Percentiles rank a stretch among this genome's conserved stretches.
These are phyloP conservation scores for Dendrocincla fuliginosa DNA, from an alignment of 2,797 vertebrate genomes.

Conservation along the genomic window DNA sequence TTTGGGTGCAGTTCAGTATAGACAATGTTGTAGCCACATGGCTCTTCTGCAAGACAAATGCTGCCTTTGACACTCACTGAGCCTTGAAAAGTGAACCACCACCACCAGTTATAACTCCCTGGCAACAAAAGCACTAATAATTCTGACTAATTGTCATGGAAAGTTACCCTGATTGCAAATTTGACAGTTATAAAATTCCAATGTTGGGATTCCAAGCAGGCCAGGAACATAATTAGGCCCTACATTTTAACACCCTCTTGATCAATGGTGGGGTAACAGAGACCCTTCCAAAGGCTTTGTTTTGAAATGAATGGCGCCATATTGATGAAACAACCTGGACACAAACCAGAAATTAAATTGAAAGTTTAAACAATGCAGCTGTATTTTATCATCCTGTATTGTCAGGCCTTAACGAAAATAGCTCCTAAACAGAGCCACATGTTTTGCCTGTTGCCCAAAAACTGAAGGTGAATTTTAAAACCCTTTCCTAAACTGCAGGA, in stretches of 20 bases:
- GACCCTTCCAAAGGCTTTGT: conserved; percentile 59
- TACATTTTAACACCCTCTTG: conserved; percentile 59
- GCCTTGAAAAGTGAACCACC: conserved; percentile 34
- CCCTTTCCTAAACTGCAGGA: conserved; percentile 42
- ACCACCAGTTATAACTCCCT: neutral
- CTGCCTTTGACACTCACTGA: conserved; percentile 7
- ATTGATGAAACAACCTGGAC: conserved; percentile 64
- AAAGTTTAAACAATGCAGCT: conserved; percentile 71
- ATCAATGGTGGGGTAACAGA: conserved; percentile 35
- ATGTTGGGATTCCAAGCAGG: conserved; percentile 50
- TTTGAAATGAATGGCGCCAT: conserved; percentile 62
- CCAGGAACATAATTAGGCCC: conserved; percentile 46
- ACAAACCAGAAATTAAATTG: conserved; percentile 59
- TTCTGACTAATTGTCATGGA: conserved; percentile 50
- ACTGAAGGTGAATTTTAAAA: conserved; percentile 62
- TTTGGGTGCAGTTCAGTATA: conserved; percentile 17
- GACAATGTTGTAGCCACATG: neutral
- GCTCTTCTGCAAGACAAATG: neutral
- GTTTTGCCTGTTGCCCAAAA: conserved; percentile 62
- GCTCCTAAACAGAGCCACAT: conserved; percentile 71
- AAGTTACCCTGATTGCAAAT: conserved; percentile 53
- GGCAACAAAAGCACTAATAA: conserved; percentile 41
- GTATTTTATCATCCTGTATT: conserved; percentile 68
- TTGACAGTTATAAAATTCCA: conserved; percentile 59
- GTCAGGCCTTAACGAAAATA: conserved; percentile 66